Evolutionary conservation across 2,113 vertebrate species (phyloP), one percentile per base, ranked within the genome.

Genomic region (Mugil cephalus): DNA sequence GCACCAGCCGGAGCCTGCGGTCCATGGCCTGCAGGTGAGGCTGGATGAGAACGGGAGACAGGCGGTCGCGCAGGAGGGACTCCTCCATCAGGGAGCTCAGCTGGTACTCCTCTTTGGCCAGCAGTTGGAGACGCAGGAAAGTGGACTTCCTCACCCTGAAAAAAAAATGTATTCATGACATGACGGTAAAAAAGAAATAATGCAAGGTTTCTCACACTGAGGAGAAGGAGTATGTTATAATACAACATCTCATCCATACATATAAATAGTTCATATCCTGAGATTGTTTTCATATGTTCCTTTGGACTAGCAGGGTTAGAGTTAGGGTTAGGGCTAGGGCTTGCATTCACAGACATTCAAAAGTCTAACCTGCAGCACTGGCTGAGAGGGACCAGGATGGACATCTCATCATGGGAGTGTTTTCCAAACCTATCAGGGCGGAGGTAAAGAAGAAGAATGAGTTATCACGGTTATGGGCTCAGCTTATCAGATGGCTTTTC

Each of bases 281-380:
- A 30, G 24, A 30, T 30, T 30, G 24, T 30, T 30, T 2, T 3
- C 3, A 30, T 30, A 30, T 30, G 21, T n/a, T n/a, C n/a, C n/a
- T n/a, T n/a, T n/a, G n/a, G n/a, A n/a, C n/a, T n/a, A n/a, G n/a
- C n/a, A n/a, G n/a, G n/a, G n/a, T n/a, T n/a, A n/a, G n/a, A n/a
- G n/a, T n/a, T n/a, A n/a, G n/a, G n/a, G n/a, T n/a, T n/a, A n/a
- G n/a, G n/a, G n/a, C 24, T 15, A 34, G 6, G n/a, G 8, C 24
- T 58, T 9, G 24, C 6, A 58, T 55, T 38, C 39, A 52, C 2
- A 42, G 1, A 56, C n/a, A 30, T 42, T 7, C 17, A 66, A 65
- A 59, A 61, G n/a, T 52, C 84, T 0, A 89, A 99, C 98, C 97
- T 97, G 96, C 98, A 99, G 90, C 98, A 99, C 77, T 99, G 98